Conservation (phyloP, 2,888 invertebrate genomes). For the Polymixis flavicincta region DNA sequence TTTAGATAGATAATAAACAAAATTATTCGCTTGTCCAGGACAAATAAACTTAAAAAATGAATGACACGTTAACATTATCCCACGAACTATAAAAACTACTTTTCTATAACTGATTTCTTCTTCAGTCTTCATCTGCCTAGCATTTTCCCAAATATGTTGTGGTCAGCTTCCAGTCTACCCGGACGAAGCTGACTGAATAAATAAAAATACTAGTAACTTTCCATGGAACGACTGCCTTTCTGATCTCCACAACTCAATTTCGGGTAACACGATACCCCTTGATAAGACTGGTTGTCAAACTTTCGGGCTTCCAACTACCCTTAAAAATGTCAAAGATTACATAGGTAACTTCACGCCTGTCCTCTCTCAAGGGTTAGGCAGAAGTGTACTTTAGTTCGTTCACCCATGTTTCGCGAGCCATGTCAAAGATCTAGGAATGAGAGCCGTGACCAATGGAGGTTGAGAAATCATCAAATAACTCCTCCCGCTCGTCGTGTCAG, state of each 20-base stretch:
- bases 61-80: not conserved
- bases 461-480: no score
- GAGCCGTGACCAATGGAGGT: not conserved
- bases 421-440: not conserved
- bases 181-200: not conserved
- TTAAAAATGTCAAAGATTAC: not conserved
- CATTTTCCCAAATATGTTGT: not conserved
- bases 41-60: conserved; percentile 3
- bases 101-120: no score
- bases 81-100: not conserved
- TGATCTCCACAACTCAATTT: not conserved
- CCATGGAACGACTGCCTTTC: not conserved
- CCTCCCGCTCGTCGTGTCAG: no score
- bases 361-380: not conserved
- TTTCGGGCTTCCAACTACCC: not conserved
- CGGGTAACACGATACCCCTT: not conserved
- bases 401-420: not conserved
- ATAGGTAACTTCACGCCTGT: not conserved
- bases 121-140: no score
- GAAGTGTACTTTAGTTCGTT: not conserved
- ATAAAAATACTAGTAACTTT: not conserved
- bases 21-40: not conserved
- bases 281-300: not conserved
- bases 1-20: conserved; percentile 32
- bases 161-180: not conserved